A percentile compares a stretch with the other conserved stretches of the same genome.
Evolutionary conservation across 2,888 invertebrate species (phyloP).

Genomic region (Aspidiotus rigidus): DNA sequence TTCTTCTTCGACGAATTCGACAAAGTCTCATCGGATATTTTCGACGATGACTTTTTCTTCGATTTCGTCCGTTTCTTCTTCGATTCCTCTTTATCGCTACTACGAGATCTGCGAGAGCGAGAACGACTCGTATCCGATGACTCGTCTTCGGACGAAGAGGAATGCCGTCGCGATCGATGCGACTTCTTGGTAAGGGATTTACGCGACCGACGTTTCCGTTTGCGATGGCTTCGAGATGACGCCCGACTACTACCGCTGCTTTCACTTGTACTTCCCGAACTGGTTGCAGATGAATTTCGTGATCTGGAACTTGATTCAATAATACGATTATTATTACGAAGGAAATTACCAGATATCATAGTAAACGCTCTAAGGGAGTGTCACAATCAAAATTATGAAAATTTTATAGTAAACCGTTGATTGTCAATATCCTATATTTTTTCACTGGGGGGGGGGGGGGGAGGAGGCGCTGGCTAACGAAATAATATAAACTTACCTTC

Average conservation of each 20-base stretch:
- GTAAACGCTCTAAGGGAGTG: too few relatives aligned
- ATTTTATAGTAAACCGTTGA: background rate
- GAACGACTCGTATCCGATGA: constrained; percentile 26
- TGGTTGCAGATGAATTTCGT: constrained; percentile 17
- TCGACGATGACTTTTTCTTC: too few relatives aligned
- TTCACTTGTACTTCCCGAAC: constrained; percentile 2
- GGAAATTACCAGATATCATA: too few relatives aligned
- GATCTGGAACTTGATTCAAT: constrained; percentile 11
- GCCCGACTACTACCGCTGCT: background rate
- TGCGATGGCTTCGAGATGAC: constrained; percentile 10
- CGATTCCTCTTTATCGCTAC: constrained; percentile 3
- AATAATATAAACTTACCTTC: constrained; percentile 3
- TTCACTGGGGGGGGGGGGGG: too few relatives aligned
- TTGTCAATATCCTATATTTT: too few relatives aligned
- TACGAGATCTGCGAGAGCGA: constrained; percentile 12
- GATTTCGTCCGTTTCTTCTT: constrained; percentile 8
- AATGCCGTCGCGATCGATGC: constrained; percentile 8
- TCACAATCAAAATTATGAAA: background rate
- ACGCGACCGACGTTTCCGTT: background rate
- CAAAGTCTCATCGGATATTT: too few relatives aligned
- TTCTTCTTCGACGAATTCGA: too few relatives aligned
- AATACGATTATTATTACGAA: too few relatives aligned
- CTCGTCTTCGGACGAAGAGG: constrained; percentile 3
- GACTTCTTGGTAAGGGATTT: background rate
- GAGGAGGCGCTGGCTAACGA: too few relatives aligned